These are phyloP conservation scores for Acanthaster planci DNA, from an alignment of 35 echinoderm and acorn worm species.

Conservation along the genomic window DNA sequence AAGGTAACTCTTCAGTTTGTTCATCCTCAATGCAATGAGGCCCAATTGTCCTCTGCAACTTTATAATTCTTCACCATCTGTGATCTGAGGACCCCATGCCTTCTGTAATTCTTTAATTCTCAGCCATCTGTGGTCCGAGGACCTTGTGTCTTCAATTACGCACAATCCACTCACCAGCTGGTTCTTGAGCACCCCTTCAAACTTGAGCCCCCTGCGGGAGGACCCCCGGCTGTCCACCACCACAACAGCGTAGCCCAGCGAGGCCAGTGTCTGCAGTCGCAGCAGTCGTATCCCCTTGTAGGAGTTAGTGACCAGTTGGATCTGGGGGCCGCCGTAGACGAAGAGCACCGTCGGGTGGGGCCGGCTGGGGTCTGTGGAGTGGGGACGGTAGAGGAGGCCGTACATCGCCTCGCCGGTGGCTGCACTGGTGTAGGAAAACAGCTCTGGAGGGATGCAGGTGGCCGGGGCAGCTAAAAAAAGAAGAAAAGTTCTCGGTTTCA, in stretches of 20 bases:
- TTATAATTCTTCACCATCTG: too few relatives aligned
- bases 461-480: slow-evolving; percentile 38
- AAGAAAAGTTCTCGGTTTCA: too few relatives aligned
- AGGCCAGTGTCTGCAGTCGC: slow-evolving; percentile 81
- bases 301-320: slow-evolving; percentile 92
- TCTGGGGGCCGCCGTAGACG: slow-evolving; percentile 98
- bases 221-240: slow-evolving; percentile 90
- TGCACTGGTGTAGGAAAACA: slow-evolving; percentile 84
- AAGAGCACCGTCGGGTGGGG: slow-evolving; percentile 89
- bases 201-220: slow-evolving; percentile 78
- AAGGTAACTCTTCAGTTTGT: too few relatives aligned
- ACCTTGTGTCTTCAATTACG: too few relatives aligned
- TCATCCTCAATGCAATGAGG: too few relatives aligned
- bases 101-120: too few relatives aligned
- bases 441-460: slow-evolving; percentile 68
- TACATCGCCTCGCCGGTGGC: slow-evolving; percentile 81
- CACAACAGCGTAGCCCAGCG: slow-evolving; percentile 85
- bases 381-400: slow-evolving; percentile 88
- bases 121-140: too few relatives aligned
- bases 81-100: too few relatives aligned
- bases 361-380: slow-evolving; percentile 71
- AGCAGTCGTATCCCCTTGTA: slow-evolving; percentile 87
- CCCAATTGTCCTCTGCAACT: too few relatives aligned
- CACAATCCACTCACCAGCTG: slow-evolving; percentile 61
- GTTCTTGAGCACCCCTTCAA: slow-evolving; percentile 89